Evolutionary conservation across 1,140 invertebrate genomes (phyloP), one percentile per base, ranked within the genome.

Genomic region (Conopomorpha cramerella): DNA sequence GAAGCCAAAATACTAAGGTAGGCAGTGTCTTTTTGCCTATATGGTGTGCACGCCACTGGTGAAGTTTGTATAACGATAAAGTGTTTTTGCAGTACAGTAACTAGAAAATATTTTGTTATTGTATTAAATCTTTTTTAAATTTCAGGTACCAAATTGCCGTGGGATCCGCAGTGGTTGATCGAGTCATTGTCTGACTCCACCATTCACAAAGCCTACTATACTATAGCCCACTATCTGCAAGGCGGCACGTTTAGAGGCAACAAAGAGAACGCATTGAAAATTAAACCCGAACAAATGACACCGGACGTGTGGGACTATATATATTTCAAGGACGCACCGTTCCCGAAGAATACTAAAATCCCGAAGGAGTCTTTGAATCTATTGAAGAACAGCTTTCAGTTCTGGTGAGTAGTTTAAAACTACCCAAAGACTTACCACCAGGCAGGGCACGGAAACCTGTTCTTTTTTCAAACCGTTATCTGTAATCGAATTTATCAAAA

Each of bases 151-250:
- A 95, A 91, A 70, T 74, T 99, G 32, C 98, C 98, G 0, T 99
- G 98, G 97, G 97, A 99, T 78, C 81, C 89, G 37, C 82, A 89
- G 49, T 99, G 97, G 91, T 70, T 99, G 4, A 99, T 99, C 55
- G 98, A 99, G 79, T 99, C 96, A 2, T 74, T 99, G 0, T 99
- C 97, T 0, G 98, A 99, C 79, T 99, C 97, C 0, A 99, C 97
- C 0, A 99, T 99, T 51, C 99, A 99, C 70, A 99, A 95, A 86
- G 94, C 97, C 0, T 99, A 95, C 73, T 99, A 99, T 59, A 98
- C 97, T 1, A 84, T 99, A 2, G 86, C 89, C 10, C 96, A 99
- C 79, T 82, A 98, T 17, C 61, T 99, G 27, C 96, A 99, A 79
- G 91, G 88, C 2, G 89, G 87, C 31, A 84, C 84, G 0, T 90